These are phyloP conservation scores for Strigamia crassipes DNA, from an alignment of 2,888 invertebrate genomes.

Conservation along the genomic window DNA sequence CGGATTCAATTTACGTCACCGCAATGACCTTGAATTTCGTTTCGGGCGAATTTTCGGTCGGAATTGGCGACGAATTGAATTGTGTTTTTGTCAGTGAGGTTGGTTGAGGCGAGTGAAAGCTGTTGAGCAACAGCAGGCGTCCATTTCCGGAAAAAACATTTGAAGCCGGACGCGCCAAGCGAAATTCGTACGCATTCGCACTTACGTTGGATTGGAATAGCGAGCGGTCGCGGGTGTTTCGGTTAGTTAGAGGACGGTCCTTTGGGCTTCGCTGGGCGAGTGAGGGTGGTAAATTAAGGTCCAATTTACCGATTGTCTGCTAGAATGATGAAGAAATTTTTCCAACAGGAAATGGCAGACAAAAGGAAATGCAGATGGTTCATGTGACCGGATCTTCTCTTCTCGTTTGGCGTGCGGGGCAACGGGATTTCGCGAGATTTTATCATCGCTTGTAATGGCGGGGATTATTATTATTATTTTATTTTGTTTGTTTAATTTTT, in stretches of 20 bases:
- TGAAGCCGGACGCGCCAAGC: slow-evolving; percentile 43
- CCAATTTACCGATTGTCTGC: not conserved
- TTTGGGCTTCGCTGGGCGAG: not conserved
- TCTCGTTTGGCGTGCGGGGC: slow-evolving; percentile 43
- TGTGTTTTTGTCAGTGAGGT: not conserved
- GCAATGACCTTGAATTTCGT: slow-evolving; percentile 10
- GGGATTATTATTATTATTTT: not conserved
- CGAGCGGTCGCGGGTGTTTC: not conserved
- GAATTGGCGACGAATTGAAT: not conserved
- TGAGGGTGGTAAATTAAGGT: not conserved
- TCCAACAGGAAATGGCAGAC: slow-evolving; percentile 51
- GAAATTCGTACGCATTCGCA: slow-evolving; percentile 28
- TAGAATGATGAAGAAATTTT: slow-evolving; percentile 42
- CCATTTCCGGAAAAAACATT: slow-evolving; percentile 50
- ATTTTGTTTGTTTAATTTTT: not conserved
- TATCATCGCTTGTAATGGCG: not conserved
- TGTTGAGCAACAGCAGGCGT: slow-evolving; percentile 48
- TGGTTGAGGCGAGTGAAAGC: slow-evolving; percentile 43
- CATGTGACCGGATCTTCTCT: slow-evolving; percentile 47
- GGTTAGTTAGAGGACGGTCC: not conserved
- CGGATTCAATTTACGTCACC: not conserved
- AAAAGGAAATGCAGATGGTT: slow-evolving; percentile 50
- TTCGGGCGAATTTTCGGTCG: not conserved
- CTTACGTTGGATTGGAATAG: not conserved
- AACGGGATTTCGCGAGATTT: not conserved